Evolutionary conservation across 2,113 vertebrate species (phyloP).

Genomic region (Larimichthys crocea): DNA sequence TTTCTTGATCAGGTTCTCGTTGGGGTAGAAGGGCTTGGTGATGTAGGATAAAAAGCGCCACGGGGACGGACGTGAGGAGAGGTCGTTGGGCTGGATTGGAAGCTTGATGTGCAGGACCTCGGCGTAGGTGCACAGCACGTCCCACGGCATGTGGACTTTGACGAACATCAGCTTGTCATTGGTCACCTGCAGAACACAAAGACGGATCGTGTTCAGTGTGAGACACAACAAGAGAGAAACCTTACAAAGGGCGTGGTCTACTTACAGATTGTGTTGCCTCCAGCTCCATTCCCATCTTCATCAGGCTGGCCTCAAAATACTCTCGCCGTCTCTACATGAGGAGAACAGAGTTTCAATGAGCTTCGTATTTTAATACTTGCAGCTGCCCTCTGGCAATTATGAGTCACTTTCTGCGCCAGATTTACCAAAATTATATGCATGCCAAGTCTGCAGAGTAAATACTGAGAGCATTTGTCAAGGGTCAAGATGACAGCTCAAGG

Average conservation of each 20-base stretch:
- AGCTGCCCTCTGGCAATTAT: not conserved
- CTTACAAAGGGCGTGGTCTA: not conserved
- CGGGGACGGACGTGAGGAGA: slow-evolving; percentile 82
- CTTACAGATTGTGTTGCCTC: slow-evolving; percentile 91
- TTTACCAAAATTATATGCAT: not conserved
- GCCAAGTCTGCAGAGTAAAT: not conserved
- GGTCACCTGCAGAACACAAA: slow-evolving; percentile 80
- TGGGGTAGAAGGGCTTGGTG: slow-evolving; percentile 87
- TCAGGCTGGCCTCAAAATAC: slow-evolving; percentile 90
- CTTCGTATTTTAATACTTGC: not conserved
- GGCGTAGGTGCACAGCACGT: slow-evolving; percentile 89
- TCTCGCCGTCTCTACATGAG: slow-evolving; percentile 86
- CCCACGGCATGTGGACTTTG: slow-evolving; percentile 94
- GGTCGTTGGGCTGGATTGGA: slow-evolving; percentile 88
- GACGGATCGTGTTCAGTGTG: too few species aligned
- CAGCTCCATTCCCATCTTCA: slow-evolving; percentile 89
- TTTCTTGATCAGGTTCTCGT: slow-evolving; percentile 87
- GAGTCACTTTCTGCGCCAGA: not conserved
- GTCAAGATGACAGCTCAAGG: too few species aligned
- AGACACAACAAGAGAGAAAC: rapidly evolving
- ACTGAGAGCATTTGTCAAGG: not conserved
- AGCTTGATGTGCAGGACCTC: slow-evolving; percentile 95
- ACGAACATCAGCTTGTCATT: slow-evolving; percentile 89
- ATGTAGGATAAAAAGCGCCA: slow-evolving; percentile 88
- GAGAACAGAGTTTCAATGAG: slow-evolving; percentile 7